Conservation (phyloP, 2,113 vertebrate species). For the Isichthys henryi region DNA sequence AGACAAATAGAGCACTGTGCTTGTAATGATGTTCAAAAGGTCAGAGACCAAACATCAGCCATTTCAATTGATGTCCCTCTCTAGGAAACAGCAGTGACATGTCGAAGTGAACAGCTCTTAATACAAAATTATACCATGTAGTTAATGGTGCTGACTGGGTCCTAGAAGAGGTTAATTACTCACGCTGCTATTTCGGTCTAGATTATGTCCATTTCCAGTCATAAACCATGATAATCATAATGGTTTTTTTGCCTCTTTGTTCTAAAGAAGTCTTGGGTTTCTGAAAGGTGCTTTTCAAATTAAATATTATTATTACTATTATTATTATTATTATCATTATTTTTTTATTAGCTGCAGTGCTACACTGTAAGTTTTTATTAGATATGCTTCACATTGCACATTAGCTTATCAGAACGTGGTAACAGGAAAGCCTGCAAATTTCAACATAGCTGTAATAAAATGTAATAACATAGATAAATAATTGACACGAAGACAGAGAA, state of each 20-base stretch:
- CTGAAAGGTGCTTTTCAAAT: not conserved
- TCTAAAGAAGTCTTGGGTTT: not conserved
- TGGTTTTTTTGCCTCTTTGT: not conserved
- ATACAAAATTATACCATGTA: not conserved
- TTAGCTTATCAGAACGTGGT: not conserved
- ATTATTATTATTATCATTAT: not conserved
- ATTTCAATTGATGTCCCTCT: not conserved
- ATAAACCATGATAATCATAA: not conserved
- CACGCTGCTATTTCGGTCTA: not conserved
- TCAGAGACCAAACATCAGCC: not conserved
- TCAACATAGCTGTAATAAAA: not conserved
- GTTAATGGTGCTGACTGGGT: not conserved
- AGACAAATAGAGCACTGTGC: not conserved
- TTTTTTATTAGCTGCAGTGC: not conserved
- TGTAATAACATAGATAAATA: no score
- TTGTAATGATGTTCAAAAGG: slow-evolving; percentile 2
- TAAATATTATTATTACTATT: not conserved
- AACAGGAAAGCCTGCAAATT: not conserved
- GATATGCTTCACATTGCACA: not conserved
- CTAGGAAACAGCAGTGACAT: not conserved
- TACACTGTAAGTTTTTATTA: not conserved
- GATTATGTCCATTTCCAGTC: not conserved
- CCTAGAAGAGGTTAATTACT: not conserved
- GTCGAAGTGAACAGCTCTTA: not conserved
- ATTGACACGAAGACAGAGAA: not conserved